phyloP scores from a whole-genome alignment of 2,888 invertebrate species.

The Cryptophagus acutangulus region DNA sequence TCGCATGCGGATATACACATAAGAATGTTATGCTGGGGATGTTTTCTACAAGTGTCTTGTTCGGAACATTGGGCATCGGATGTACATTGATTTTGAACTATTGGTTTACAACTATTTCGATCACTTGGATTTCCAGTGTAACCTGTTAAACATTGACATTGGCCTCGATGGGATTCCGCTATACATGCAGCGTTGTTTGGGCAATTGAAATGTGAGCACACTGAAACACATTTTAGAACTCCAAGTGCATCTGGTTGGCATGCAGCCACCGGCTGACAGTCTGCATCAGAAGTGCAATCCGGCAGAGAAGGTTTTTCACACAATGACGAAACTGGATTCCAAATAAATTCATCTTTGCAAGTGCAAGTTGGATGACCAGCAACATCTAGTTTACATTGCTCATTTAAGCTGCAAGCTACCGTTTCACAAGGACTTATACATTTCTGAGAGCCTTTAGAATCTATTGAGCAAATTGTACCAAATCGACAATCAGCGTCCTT shows the following conservation, averaged over 20 bases:
- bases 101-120: conserved; percentile 74
- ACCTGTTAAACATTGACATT: conserved; percentile 78
- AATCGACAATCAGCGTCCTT: conserved; percentile 66
- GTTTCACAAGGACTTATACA: conserved; percentile 77
- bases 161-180: conserved; percentile 65
- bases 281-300: conserved; percentile 65
- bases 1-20: conserved; percentile 77
- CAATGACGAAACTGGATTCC: conserved; percentile 75
- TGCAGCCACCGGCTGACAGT: conserved; percentile 66
- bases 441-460: conserved; percentile 58
- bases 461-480: conserved; percentile 65
- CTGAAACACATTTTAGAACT: conserved; percentile 74
- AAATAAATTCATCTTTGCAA: conserved; percentile 71
- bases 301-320: conserved; percentile 87
- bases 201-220: conserved; percentile 78
- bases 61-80: conserved; percentile 80
- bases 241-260: conserved; percentile 82
- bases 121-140: conserved; percentile 88
- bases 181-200: conserved; percentile 79
- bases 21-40: conserved; percentile 53
- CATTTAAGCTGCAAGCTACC: conserved; percentile 77
- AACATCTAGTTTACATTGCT: conserved; percentile 66
- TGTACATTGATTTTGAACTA: conserved; percentile 69
- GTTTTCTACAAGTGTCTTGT: conserved; percentile 69
- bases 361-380: conserved; percentile 70